These are phyloP conservation scores for Drosophila aff. DNA, from an alignment of 1,140 invertebrate genomes.

Conservation along the genomic window DNA sequence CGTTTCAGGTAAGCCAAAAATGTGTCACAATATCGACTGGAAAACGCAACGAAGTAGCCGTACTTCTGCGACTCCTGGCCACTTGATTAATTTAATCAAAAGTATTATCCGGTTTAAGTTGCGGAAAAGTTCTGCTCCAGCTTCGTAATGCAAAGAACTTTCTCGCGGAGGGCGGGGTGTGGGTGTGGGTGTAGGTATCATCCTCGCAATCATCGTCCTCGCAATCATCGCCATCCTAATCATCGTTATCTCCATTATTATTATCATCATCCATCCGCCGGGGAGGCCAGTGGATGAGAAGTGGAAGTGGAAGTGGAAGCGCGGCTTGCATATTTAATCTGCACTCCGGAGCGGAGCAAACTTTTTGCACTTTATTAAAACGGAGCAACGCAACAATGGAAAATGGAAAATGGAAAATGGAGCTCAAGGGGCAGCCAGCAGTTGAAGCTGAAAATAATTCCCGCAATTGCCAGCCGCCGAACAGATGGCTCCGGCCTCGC, in stretches of 20 bases:
- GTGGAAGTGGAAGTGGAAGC: conserved; percentile 27
- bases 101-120: conserved; percentile 42
- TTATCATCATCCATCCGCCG: conserved; percentile 23
- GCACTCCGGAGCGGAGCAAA: conserved; percentile 58
- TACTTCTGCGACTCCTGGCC: conserved; percentile 12
- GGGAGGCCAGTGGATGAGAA: background rate
- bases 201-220: background rate
- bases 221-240: conserved; percentile 38
- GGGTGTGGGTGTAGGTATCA: background rate
- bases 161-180: conserved; percentile 1
- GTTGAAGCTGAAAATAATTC: conserved; percentile 44
- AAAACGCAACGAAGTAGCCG: conserved; percentile 5
- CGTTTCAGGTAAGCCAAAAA: conserved; percentile 36
- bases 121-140: conserved; percentile 37
- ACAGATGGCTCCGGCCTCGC: conserved; percentile 5
- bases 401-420: conserved; percentile 32
- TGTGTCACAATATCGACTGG: background rate
- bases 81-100: conserved; percentile 72
- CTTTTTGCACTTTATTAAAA: conserved; percentile 68
- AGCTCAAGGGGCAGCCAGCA: conserved; percentile 15
- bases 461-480: conserved; percentile 35
- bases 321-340: conserved; percentile 76
- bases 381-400: conserved; percentile 38
- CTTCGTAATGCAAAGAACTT: conserved; percentile 62
- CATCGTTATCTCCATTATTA: conserved; percentile 55